Evolutionary conservation across 2,888 invertebrate genomes (phyloP).

Genomic region (Cantharis nigra): DNA sequence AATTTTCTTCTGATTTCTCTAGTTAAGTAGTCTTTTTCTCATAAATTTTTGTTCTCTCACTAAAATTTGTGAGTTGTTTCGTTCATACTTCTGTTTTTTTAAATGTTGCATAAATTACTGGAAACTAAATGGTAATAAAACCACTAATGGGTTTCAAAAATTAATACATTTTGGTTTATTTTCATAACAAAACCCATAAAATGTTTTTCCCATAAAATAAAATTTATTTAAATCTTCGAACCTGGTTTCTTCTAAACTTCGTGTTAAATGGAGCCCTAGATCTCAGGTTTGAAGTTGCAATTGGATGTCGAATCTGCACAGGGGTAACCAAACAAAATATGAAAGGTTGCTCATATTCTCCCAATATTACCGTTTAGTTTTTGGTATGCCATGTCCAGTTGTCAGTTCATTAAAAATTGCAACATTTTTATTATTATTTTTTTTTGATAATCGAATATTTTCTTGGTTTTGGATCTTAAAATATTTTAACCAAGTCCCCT

Average conservation of each 20-base stretch:
- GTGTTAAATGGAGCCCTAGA: too few relatives aligned
- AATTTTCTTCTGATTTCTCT: not conserved
- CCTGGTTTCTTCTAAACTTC: too few relatives aligned
- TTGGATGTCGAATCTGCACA: too few relatives aligned
- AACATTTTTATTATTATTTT: not conserved
- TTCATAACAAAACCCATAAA: too few relatives aligned
- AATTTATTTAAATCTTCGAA: too few relatives aligned
- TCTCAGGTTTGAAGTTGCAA: too few relatives aligned
- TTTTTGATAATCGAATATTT: not conserved
- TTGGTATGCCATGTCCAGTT: not conserved
- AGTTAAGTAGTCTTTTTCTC: not conserved
- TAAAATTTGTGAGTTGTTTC: not conserved
- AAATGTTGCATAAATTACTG: not conserved
- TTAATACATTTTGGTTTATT: too few relatives aligned
- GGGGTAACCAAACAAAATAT: not conserved
- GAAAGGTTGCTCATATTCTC: not conserved
- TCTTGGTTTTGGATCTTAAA: not conserved
- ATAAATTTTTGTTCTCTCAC: not conserved
- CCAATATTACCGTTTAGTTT: not conserved
- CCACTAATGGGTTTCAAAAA: too few relatives aligned
- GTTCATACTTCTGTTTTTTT: not conserved
- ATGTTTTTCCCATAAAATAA: too few relatives aligned
- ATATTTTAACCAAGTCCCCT: not conserved
- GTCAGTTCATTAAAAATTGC: not conserved
- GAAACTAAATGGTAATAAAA: not conserved